Evolutionary conservation across 1,140 invertebrate genomes (phyloP).

Genomic region (Ceratosolen solmsi): DNA sequence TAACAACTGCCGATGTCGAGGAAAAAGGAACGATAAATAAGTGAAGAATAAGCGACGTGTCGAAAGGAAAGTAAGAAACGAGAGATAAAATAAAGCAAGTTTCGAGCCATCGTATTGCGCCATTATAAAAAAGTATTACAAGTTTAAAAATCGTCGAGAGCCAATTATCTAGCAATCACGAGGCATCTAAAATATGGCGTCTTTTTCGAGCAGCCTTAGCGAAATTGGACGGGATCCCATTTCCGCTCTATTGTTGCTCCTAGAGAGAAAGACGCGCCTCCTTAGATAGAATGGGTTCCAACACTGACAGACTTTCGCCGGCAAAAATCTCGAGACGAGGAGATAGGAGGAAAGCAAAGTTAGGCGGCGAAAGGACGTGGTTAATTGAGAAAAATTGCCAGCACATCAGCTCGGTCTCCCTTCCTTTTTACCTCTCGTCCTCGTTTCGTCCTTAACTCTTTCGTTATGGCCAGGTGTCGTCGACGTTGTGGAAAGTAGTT

Average conservation of each 20-base stretch:
- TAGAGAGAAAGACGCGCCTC: constrained; percentile 24
- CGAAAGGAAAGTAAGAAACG: not conserved
- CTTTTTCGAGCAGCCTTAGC: constrained; percentile 15
- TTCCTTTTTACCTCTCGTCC: not conserved
- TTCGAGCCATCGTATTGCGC: not conserved
- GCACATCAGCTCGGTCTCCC: constrained; percentile 35
- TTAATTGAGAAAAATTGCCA: constrained; percentile 55
- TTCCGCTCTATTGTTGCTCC: constrained; percentile 51
- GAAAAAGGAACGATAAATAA: constrained; percentile 24
- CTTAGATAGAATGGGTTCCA: not conserved
- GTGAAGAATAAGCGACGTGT: not conserved
- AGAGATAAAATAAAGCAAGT: not conserved
- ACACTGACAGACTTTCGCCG: not conserved
- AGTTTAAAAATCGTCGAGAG: constrained; percentile 48
- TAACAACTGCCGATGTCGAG: not conserved
- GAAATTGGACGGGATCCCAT: constrained; percentile 53
- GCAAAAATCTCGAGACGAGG: constrained; percentile 37
- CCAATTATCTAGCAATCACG: constrained; percentile 51
- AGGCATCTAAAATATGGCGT: constrained; percentile 47
- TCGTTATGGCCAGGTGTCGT: constrained; percentile 41
- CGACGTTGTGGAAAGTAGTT: constrained; percentile 48
- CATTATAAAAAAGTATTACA: constrained; percentile 27
- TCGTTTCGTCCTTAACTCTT: not conserved
- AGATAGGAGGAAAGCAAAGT: constrained; percentile 3
- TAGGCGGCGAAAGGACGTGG: constrained; percentile 39